Evolutionary conservation across 2,888 invertebrate species (phyloP).

Genomic region (Lymantria dispar): DNA sequence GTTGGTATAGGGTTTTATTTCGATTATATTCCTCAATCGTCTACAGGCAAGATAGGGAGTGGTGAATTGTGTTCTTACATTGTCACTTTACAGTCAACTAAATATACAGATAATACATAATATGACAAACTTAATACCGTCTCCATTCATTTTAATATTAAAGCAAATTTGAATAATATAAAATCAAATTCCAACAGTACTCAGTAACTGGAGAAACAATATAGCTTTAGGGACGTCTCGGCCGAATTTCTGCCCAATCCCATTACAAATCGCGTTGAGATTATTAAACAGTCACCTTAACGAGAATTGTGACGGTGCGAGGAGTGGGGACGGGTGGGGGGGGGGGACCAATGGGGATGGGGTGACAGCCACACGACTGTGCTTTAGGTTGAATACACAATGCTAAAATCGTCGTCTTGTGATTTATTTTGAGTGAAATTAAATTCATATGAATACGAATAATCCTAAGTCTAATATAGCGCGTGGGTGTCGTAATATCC

Average conservation of each 20-base stretch:
- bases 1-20: too few relatives aligned
- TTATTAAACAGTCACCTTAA: slow-evolving; percentile 73
- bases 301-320: slow-evolving; percentile 48
- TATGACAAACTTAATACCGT: slow-evolving; percentile 8
- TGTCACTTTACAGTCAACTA: too few relatives aligned
- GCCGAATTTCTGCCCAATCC: slow-evolving; percentile 60
- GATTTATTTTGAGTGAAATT: neutral
- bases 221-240: slow-evolving; percentile 40
- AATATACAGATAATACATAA: neutral
- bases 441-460: neutral
- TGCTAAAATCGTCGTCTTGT: neutral
- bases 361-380: slow-evolving; percentile 7
- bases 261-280: slow-evolving; percentile 70
- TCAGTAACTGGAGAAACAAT: slow-evolving; percentile 42
- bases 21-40: too few relatives aligned
- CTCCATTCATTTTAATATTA: slow-evolving; percentile 32
- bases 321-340: slow-evolving; percentile 8
- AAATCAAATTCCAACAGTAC: slow-evolving; percentile 42
- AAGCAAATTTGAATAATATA: slow-evolving; percentile 31
- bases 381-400: slow-evolving; percentile 27
- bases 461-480: too few relatives aligned
- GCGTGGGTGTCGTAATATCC: too few relatives aligned
- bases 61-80: too few relatives aligned
- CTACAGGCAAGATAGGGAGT: too few relatives aligned
- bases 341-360: neutral